phyloP scores from a whole-genome alignment of 2,113 vertebrate species.

The Microtus montanus region DNA sequence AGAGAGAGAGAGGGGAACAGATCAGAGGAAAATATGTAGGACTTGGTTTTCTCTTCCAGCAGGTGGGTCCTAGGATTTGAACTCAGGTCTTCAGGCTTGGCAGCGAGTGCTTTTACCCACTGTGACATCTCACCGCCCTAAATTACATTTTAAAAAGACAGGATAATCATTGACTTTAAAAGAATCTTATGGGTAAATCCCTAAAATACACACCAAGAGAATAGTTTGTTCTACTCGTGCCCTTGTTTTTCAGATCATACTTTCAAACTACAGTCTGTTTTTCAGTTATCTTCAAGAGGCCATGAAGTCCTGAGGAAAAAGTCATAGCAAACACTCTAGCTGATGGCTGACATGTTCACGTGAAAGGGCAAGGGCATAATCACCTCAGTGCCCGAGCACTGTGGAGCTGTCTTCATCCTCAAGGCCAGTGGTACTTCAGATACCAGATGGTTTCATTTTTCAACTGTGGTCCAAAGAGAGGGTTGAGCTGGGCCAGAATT shows the following conservation, averaged over 20 bases:
- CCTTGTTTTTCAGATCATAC: background rate
- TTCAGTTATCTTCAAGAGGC: background rate
- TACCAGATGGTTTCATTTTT: conserved; percentile 93
- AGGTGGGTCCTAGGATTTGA: background rate
- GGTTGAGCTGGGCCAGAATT: conserved; percentile 97
- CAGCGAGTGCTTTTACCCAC: background rate
- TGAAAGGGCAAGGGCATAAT: conserved; percentile 66
- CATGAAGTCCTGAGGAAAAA: background rate
- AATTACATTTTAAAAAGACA: background rate
- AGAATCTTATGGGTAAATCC: background rate
- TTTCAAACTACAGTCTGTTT: background rate
- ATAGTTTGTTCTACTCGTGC: background rate
- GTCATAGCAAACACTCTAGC: background rate
- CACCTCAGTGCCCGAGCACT: conserved; percentile 77
- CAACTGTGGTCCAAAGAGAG: conserved; percentile 94
- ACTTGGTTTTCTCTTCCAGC: background rate
- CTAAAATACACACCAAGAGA: background rate
- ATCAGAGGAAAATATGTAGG: background rate
- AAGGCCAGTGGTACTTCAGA: conserved; percentile 92
- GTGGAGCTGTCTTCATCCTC: conserved; percentile 68
- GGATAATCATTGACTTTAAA: background rate
- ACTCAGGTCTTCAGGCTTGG: background rate
- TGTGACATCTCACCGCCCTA: background rate
- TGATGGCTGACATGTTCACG: background rate
- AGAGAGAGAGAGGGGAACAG: background rate